A percentile compares a stretch with the other conserved stretches of the same genome.
Conservation (phyloP, 1,140 invertebrate species). For the Helicorthomorpha holstii region DNA sequence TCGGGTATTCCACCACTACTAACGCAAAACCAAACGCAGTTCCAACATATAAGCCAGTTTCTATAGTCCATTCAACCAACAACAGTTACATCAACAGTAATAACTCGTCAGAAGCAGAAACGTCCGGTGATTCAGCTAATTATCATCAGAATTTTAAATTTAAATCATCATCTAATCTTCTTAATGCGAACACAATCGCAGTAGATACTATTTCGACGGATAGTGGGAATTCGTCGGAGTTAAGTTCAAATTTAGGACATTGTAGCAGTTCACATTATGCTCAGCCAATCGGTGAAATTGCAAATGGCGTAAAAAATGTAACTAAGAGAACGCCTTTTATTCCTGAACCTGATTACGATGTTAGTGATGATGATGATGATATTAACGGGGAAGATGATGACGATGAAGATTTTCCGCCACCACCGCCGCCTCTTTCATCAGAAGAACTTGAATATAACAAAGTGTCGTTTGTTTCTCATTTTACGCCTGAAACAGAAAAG, state of each 20-base stretch:
- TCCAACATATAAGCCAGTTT: slow-evolving; percentile 7
- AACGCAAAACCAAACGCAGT: not conserved
- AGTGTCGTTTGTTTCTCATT: not conserved
- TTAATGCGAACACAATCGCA: too few relatives aligned
- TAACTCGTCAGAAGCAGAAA: slow-evolving; percentile 13
- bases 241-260: not conserved
- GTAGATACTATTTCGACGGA: slow-evolving; percentile 2
- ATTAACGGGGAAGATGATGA: not conserved
- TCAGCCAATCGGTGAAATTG: not conserved
- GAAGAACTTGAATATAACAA: not conserved
- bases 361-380: slow-evolving; percentile 15
- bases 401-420: not conserved
- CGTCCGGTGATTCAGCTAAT: slow-evolving; percentile 8
- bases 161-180: too few relatives aligned
- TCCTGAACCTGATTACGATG: slow-evolving; percentile 69
- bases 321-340: slow-evolving; percentile 48
- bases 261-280: not conserved
- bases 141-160: too few relatives aligned
- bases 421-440: not conserved
- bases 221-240: slow-evolving; percentile 7
- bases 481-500: not conserved
- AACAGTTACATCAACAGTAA: slow-evolving; percentile 6
- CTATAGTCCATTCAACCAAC: slow-evolving; percentile 22
- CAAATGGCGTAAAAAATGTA: too few relatives aligned
- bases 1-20: not conserved